Evolutionary conservation across 2,113 vertebrate genomes (phyloP).

Genomic region (Urocolius indicus): DNA sequence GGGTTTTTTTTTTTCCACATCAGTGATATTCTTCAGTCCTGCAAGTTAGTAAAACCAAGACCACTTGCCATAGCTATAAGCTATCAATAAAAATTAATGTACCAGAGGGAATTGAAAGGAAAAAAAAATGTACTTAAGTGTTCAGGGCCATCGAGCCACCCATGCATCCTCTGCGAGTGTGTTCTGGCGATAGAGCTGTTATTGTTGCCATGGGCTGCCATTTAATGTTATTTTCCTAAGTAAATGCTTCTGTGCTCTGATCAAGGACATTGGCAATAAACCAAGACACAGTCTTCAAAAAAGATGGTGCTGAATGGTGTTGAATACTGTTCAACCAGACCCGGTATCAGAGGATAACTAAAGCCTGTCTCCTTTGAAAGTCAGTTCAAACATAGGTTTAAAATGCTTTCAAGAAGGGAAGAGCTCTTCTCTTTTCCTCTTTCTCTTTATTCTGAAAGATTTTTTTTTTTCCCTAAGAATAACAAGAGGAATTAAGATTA

Average conservation of each 20-base stretch:
- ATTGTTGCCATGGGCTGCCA: slow-evolving; percentile 68
- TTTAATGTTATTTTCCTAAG: slow-evolving; percentile 69
- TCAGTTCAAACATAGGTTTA: background rate
- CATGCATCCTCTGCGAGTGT: slow-evolving; percentile 45
- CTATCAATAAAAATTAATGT: slow-evolving; percentile 84
- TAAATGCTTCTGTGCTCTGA: slow-evolving; percentile 66
- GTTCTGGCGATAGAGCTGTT: slow-evolving; percentile 28
- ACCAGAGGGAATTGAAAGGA: slow-evolving; percentile 79
- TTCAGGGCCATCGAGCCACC: slow-evolving; percentile 77
- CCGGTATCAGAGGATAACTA: background rate
- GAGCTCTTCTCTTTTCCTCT: background rate
- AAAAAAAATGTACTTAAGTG: slow-evolving; percentile 76
- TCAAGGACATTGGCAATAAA: slow-evolving; percentile 67
- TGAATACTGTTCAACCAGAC: slow-evolving; percentile 15
- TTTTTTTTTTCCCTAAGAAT: background rate
- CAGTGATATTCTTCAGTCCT: slow-evolving; percentile 72
- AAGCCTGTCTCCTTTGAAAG: background rate
- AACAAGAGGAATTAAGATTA: background rate
- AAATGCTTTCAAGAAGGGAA: background rate
- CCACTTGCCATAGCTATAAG: slow-evolving; percentile 76
- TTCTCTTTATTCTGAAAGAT: background rate
- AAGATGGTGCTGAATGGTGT: slow-evolving; percentile 21
- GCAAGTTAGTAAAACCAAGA: slow-evolving; percentile 80
- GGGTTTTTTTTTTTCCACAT: slow-evolving; percentile 18
- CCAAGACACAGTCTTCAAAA: slow-evolving; percentile 33